A percentile compares a stretch with the other conserved stretches of the same genome.
Evolutionary conservation across 2,113 vertebrate species (phyloP).

Genomic region (Epinephelus moara): DNA sequence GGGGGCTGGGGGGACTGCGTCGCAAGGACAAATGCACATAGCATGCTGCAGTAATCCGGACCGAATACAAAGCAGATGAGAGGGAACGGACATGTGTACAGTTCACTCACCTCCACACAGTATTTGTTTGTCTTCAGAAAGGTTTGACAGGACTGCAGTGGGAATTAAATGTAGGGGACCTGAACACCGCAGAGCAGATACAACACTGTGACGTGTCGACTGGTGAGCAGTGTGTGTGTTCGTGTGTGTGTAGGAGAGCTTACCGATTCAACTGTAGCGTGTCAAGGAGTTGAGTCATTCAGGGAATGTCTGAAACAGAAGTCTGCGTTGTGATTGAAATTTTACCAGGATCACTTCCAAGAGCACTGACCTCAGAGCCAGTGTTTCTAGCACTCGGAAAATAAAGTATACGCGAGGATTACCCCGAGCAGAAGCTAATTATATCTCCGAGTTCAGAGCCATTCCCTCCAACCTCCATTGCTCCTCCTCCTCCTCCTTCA

Average conservation of each 20-base stretch:
- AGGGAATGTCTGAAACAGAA: slow-evolving; percentile 69
- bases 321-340: slow-evolving; percentile 59
- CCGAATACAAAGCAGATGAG: slow-evolving; percentile 72
- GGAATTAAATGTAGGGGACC: slow-evolving; percentile 55
- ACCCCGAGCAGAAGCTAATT: slow-evolving; percentile 71
- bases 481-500: slow-evolving; percentile 33
- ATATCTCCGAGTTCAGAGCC: slow-evolving; percentile 45
- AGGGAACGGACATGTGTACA: slow-evolving; percentile 44
- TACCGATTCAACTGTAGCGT: slow-evolving; percentile 57
- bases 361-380: slow-evolving; percentile 63
- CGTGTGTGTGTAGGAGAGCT: slow-evolving; percentile 31
- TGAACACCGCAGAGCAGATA: slow-evolving; percentile 60
- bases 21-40: slow-evolving; percentile 73
- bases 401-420: slow-evolving; percentile 57
- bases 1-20: slow-evolving; percentile 39
- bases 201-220: slow-evolving; percentile 50
- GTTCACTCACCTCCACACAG: slow-evolving; percentile 57
- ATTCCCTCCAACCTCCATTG: slow-evolving; percentile 10
- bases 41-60: slow-evolving; percentile 72
- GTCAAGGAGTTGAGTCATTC: slow-evolving; percentile 71
- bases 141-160: slow-evolving; percentile 58
- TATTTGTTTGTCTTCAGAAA: slow-evolving; percentile 37
- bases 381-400: slow-evolving; percentile 46
- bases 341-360: slow-evolving; percentile 67
- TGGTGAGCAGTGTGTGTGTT: neutral